Base-by-base conservation (phyloP, 2,797 vertebrate species). In the Danio tinwini region DNA sequence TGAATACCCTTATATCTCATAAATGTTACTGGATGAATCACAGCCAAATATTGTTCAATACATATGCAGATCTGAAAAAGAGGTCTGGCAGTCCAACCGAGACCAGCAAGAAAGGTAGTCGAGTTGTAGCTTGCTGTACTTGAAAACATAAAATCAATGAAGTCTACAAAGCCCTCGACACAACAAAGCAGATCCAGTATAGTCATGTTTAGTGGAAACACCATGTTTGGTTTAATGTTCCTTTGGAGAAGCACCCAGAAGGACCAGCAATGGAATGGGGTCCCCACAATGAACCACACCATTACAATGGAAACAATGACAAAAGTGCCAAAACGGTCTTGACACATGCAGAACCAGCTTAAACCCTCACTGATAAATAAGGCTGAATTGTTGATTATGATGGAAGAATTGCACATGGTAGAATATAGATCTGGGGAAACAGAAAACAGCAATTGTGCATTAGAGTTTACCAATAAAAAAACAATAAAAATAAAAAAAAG, bases 31-130 rank as follows among this genome's bases (percentile, higher is more conserved):
- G 76, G 62, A 21, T 53, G 42, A 37, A 74, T n/a, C n/a, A 82
- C 75, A 21, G 81, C 81, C 29, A 82, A 3, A 67, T 65, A 82
- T 5, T 72, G 61, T 17, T 82, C 62, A 49, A 59, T 16, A 49
- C 52, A 81, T 13, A 59, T 52, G 19, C 17, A 82, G 9, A 40
- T 61, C 29, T 29, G 29, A 29, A 78, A 58, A 12, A 78, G 21
- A 6, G 68, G 59, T 52, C 81, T 56, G 72, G 39, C 7, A 7
- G 63, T 58, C 71, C 71, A 81, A 52, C 14, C 3, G 29, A 29
- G 29, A 29, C 29, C 67, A 19, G 42, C 0, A n/a, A 53, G 14
- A 62, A 61, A 71, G 49, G 12, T 63, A 17, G 16, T 17, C 0
- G 72, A n/a, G 37, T 4, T 63, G 65, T 62, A 78, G 17, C 55